phyloP scores from a whole-genome alignment of 2,797 vertebrate genomes.

The Phataginus tetradactyla region DNA sequence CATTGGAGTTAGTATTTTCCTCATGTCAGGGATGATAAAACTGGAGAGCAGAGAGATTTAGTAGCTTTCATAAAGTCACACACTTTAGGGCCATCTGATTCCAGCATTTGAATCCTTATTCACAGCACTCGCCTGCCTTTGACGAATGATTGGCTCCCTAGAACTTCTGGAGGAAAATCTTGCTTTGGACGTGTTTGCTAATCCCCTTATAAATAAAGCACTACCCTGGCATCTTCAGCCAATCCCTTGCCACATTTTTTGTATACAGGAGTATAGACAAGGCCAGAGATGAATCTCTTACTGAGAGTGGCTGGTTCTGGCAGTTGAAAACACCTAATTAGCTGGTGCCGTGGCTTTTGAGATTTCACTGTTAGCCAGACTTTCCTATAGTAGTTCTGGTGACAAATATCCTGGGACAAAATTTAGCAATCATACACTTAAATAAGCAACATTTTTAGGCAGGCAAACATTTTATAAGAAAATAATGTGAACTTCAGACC shows the following conservation, averaged over 20 bases:
- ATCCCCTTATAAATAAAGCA: neutral
- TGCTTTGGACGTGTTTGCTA: neutral
- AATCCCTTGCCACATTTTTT: neutral
- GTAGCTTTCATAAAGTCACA: neutral
- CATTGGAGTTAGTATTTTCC: neutral
- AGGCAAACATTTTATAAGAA: neutral
- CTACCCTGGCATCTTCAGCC: neutral
- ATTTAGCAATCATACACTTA: neutral
- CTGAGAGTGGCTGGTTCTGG: neutral
- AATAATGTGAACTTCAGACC: neutral
- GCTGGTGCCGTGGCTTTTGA: neutral
- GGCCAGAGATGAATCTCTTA: neutral
- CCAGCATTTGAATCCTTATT: neutral
- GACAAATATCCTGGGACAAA: constrained; percentile 34
- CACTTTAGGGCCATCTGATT: neutral
- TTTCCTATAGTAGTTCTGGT: neutral
- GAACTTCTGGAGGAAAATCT: constrained; percentile 24
- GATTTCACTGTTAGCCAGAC: neutral
- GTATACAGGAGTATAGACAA: neutral
- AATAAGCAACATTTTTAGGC: neutral
- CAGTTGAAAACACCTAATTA: neutral
- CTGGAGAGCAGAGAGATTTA: neutral
- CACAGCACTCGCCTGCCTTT: neutral
- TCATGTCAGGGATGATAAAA: neutral
- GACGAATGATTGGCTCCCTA: neutral